phyloP scores from a whole-genome alignment of 2,113 vertebrate species.

The Rhipidura dahli region DNA sequence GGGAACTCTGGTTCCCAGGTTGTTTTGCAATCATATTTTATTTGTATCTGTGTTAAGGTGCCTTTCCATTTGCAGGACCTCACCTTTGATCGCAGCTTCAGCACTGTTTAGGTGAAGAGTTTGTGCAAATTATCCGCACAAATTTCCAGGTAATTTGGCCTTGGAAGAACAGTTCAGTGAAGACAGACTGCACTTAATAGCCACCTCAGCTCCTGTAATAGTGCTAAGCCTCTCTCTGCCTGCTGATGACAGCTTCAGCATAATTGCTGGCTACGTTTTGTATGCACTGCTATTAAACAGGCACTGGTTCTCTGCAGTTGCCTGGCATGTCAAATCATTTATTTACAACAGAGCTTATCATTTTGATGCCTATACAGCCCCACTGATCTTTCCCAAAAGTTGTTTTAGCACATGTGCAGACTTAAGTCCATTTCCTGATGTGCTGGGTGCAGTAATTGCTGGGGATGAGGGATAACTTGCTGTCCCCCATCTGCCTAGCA shows the following conservation, averaged over 20 bases:
- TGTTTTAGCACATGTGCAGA: constrained; percentile 59
- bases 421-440: constrained; percentile 42
- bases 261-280: constrained; percentile 37
- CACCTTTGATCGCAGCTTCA: background rate
- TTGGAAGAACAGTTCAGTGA: background rate
- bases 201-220: constrained; percentile 42
- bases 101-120: background rate
- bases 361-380: constrained; percentile 33
- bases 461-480: constrained; percentile 26
- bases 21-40: background rate
- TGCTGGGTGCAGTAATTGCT: constrained; percentile 19
- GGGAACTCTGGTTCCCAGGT: background rate
- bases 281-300: constrained; percentile 37
- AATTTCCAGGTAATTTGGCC: background rate
- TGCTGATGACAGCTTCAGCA: constrained; percentile 56
- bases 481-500: background rate
- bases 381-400: constrained; percentile 61
- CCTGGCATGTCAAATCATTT: constrained; percentile 63
- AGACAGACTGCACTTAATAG: constrained; percentile 39
- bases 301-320: constrained; percentile 48
- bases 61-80: background rate
- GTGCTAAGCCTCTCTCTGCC: constrained; percentile 31
- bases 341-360: constrained; percentile 68
- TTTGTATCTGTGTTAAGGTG: background rate
- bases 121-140: background rate